phyloP scores from a whole-genome alignment of 2,888 invertebrate genomes.

The Xestia sexstrigata region DNA sequence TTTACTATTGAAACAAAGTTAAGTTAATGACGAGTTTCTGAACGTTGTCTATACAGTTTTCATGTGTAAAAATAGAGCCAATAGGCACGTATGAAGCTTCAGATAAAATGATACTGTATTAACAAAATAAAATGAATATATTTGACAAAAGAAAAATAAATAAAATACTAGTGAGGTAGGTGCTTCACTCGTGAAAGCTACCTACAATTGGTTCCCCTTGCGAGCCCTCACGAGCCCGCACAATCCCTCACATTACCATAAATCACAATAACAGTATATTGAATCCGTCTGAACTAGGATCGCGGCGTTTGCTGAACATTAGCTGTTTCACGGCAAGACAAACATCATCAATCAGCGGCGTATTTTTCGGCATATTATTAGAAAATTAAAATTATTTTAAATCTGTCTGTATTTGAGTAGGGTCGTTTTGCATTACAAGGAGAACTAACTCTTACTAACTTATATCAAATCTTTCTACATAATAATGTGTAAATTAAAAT shows the following conservation, averaged over 20 bases:
- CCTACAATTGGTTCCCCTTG: constrained; percentile 38
- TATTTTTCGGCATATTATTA: constrained; percentile 4
- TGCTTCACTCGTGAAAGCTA: constrained; percentile 37
- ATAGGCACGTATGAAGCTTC: no score
- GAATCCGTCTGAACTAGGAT: constrained; percentile 44
- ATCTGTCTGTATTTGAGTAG: background rate
- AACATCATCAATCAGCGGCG: constrained; percentile 40
- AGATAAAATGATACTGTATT: constrained; percentile 15
- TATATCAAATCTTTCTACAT: background rate
- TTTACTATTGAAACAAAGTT: no score
- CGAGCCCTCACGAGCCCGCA: constrained; percentile 19
- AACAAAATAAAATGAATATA: constrained; percentile 29
- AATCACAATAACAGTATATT: constrained; percentile 64
- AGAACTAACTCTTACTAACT: background rate
- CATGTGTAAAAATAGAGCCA: background rate
- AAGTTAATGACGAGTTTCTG: no score
- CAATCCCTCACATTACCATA: constrained; percentile 59
- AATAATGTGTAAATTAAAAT: background rate
- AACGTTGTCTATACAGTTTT: no score
- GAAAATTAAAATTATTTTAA: background rate
- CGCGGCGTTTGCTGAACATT: constrained; percentile 52
- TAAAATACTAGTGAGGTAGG: constrained; percentile 14
- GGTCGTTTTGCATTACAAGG: background rate
- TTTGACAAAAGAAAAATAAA: constrained; percentile 12
- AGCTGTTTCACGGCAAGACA: constrained; percentile 24